Evolutionary conservation across 2,113 vertebrate species (phyloP).

Genomic region (Nannospalax galili): DNA sequence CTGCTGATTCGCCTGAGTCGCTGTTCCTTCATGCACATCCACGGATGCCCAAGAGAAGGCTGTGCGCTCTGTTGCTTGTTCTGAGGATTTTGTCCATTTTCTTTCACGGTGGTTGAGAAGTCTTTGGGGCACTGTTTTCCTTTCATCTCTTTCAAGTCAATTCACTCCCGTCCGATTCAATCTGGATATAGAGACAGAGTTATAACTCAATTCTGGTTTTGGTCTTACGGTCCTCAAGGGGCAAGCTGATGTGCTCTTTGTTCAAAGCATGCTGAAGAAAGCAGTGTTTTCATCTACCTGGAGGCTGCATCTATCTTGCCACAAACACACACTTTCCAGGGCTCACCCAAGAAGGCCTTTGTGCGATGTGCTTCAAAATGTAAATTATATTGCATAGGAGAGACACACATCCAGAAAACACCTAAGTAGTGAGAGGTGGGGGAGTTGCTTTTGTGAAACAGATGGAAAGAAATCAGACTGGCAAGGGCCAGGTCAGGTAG

Average conservation of each 20-base stretch:
- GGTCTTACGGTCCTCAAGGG: background rate
- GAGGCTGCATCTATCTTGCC: too few relatives aligned
- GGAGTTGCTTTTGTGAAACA: background rate
- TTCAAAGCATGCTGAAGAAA: slow-evolving; percentile 5
- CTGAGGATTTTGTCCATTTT: background rate
- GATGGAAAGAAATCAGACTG: background rate
- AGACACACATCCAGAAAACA: background rate
- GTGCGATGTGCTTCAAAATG: background rate
- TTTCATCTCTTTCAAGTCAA: slow-evolving; percentile 20
- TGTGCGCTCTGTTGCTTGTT: background rate
- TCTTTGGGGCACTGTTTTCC: background rate
- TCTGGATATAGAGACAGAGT: background rate
- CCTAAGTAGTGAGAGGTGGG: background rate
- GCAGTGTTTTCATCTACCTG: background rate
- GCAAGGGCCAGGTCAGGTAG: rapidly evolving
- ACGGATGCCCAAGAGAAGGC: rapidly evolving
- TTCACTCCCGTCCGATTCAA: background rate
- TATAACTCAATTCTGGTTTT: background rate
- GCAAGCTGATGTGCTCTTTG: background rate
- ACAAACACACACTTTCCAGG: rapidly evolving
- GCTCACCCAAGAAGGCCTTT: background rate
- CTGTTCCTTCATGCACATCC: background rate
- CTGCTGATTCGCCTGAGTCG: background rate
- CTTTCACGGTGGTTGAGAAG: background rate
- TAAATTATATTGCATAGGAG: background rate